Evolutionary conservation across 92 coral and sea anemone genomes (phyloP), one percentile per base, ranked within the genome.

Genomic region (Epizoanthus scotinus): DNA sequence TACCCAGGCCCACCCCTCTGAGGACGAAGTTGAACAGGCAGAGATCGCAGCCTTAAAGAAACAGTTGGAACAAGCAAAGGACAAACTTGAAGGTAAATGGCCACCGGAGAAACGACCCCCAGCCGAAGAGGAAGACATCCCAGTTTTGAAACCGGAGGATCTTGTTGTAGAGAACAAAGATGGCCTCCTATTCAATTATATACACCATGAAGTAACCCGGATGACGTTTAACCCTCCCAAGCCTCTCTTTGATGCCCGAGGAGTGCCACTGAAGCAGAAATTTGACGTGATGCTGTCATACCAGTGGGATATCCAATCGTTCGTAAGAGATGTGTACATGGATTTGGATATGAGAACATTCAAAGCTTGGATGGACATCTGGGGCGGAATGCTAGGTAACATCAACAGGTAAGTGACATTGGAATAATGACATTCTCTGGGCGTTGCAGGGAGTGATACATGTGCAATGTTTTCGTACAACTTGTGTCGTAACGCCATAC

Each of bases 301-400:
- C 73, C 92, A 91, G 82, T 91, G 95, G 95, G 87, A 78, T 40
- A 89, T 91, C 65, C 95, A 91, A 67, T 56, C 67, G n/a, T 91
- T 91, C 63, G 95, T 91, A 36, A 78, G 95, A 40, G 89, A 91
- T 38, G 81, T 91, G 62, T 91, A 91, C 90, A 91, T 91, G 95
- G 95, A 91, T 68, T 67, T 91, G 70, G 89, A 88, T 82, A 77
- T 87, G 80, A 78, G 91, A 83, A 91, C 85, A 6, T 84, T 91
- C 61, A 78, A 86, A 64, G 91, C 91, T 21, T 91, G 95, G 95
- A 91, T 91, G 95, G 95, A 91, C 65, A 82, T 91, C 26, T 91
- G 95, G 95, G 95, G 95, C 1, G 95, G 95, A 14, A 91, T 91
- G 95, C 92, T 85, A 40, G 95, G 95, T 4, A 91, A 91, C 63